Conservation (phyloP, 2,797 vertebrate genomes). For the Hypotaenidia philippensis region DNA sequence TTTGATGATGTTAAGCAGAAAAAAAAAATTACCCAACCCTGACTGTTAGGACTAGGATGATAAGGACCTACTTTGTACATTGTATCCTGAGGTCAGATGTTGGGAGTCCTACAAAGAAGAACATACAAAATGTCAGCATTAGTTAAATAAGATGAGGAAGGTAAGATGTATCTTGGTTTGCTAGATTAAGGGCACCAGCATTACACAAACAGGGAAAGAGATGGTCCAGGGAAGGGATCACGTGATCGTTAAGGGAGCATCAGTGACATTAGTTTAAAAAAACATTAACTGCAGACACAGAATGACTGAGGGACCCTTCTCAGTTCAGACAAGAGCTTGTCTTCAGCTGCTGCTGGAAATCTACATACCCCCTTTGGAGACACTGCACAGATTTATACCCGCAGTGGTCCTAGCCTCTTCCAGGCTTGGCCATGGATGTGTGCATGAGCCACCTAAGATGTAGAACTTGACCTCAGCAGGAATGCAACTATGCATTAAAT, state of each 20-base stretch:
- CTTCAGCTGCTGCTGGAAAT: background rate
- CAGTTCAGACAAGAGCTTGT: background rate
- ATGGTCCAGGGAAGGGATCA: background rate
- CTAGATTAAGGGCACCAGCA: background rate
- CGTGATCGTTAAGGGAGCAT: background rate
- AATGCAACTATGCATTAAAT: background rate
- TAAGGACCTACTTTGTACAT: slow-evolving; percentile 92
- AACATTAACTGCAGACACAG: background rate
- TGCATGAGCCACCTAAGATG: background rate
- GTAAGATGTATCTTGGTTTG: background rate
- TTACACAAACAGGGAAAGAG: background rate
- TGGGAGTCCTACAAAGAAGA: slow-evolving; percentile 89
- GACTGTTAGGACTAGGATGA: slow-evolving; percentile 55
- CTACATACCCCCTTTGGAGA: background rate
- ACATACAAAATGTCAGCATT: slow-evolving; percentile 73
- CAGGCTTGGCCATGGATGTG: background rate
- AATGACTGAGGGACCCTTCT: background rate
- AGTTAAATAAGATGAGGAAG: slow-evolving; percentile 63
- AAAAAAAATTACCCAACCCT: background rate
- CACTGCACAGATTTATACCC: background rate
- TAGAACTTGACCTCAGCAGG: background rate
- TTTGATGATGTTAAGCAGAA: slow-evolving; percentile 37
- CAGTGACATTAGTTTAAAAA: background rate
- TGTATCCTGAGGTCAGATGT: slow-evolving; percentile 93
- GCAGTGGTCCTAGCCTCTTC: background rate